Percentiles rank a stretch among this genome's conserved stretches.
Evolutionary conservation across 2,888 invertebrate genomes (phyloP).

Genomic region (Maniola hyperantus): DNA sequence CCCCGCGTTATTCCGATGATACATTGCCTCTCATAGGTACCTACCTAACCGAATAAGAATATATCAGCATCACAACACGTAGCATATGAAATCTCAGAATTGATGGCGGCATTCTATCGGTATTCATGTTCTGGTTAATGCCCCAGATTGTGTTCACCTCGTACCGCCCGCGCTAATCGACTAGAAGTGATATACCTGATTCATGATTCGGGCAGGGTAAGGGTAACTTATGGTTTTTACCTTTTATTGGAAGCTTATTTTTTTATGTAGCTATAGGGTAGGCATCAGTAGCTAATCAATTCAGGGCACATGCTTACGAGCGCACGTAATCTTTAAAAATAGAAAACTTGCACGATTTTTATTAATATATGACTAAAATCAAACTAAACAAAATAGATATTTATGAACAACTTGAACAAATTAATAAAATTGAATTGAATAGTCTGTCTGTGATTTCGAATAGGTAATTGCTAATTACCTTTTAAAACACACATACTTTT

Average conservation of each 20-base stretch:
- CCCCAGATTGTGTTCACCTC: conserved; percentile 58
- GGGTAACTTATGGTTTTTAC: conserved; percentile 26
- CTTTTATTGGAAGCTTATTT: conserved; percentile 35
- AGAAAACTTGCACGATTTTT: no score
- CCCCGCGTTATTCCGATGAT: background rate
- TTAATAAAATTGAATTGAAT: no score
- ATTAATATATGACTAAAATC: no score
- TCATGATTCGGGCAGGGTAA: conserved; percentile 55
- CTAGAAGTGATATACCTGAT: conserved; percentile 72
- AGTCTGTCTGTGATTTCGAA: no score
- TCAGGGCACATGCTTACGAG: no score
- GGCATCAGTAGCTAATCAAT: no score
- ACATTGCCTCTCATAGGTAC: conserved; percentile 12
- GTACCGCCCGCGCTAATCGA: conserved; percentile 64
- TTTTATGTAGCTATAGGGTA: conserved; percentile 14
- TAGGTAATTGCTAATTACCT: no score
- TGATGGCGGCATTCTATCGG: conserved; percentile 37
- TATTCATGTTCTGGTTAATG: conserved; percentile 77
- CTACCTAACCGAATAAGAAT: conserved; percentile 28
- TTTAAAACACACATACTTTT: no score
- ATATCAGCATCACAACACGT: conserved; percentile 28
- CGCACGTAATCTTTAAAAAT: no score
- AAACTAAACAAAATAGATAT: no score
- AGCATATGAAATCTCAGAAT: conserved; percentile 37
- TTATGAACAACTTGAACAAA: no score